A percentile compares a stretch with the other conserved stretches of the same genome.
These are phyloP conservation scores for Colinus virginianus DNA, from an alignment of 2,113 vertebrate species.

Conservation along the genomic window DNA sequence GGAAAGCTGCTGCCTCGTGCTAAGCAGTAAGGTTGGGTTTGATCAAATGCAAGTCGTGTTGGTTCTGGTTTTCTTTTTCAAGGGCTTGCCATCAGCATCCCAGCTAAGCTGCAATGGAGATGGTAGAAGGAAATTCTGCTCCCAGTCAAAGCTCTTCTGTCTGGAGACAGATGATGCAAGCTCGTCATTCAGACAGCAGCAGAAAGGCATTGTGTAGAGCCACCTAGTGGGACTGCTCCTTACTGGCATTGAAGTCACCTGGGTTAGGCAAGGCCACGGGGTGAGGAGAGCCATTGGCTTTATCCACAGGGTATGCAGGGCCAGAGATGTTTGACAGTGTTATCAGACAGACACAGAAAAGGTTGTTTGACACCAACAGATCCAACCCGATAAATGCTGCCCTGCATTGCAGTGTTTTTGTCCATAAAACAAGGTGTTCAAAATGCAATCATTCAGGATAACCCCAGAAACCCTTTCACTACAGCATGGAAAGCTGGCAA, in stretches of 20 bases:
- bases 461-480: not conserved
- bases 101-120: not conserved
- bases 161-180: not conserved
- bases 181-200: not conserved
- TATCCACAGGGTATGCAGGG: not conserved
- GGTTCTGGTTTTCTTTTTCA: not conserved
- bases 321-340: not conserved
- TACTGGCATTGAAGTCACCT: not conserved
- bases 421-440: not conserved
- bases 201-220: not conserved
- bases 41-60: not conserved
- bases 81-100: not conserved
- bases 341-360: not conserved
- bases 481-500: not conserved
- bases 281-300: not conserved
- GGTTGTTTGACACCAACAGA: not conserved
- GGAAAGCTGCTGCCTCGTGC: not conserved
- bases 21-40: not conserved
- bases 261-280: not conserved
- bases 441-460: not conserved
- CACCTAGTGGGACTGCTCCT: not conserved
- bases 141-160: not conserved
- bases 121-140: not conserved
- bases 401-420: not conserved
- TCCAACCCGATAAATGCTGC: conserved; percentile 34